These are phyloP conservation scores for Hypercompe scribonia DNA, from an alignment of 2,888 invertebrate species.

Conservation along the genomic window DNA sequence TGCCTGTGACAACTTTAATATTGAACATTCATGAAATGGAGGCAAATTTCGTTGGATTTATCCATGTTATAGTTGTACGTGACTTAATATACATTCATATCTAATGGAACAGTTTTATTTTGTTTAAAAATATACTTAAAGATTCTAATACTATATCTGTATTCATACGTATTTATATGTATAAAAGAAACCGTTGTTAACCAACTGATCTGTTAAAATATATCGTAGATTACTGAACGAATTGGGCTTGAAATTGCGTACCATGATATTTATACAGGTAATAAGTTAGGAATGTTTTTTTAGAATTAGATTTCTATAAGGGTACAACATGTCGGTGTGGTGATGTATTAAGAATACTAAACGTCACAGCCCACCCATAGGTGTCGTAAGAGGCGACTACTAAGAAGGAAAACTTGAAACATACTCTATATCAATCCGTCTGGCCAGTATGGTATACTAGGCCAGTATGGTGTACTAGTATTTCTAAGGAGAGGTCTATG, in stretches of 20 bases:
- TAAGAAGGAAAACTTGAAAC: too few relatives aligned
- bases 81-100: slow-evolving; percentile 31
- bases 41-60: slow-evolving; percentile 7
- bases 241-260: neutral
- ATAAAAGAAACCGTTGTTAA: neutral
- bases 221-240: neutral
- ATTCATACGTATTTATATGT: neutral
- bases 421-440: too few relatives aligned
- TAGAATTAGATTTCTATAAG: neutral
- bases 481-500: too few relatives aligned
- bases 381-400: too few relatives aligned
- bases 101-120: slow-evolving; percentile 8
- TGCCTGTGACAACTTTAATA: slow-evolving; percentile 38
- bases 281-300: neutral
- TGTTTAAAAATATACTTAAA: neutral
- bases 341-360: too few relatives aligned
- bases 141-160: neutral
- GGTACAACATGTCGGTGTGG: neutral
- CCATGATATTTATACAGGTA: neutral
- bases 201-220: neutral
- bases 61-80: slow-evolving; percentile 28
- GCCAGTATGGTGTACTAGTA: too few relatives aligned
- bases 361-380: too few relatives aligned
- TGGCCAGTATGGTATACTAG: too few relatives aligned
- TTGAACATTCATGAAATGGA: slow-evolving; percentile 38